Evolutionary conservation across 2,113 vertebrate species (phyloP), one percentile per base, ranked within the genome.

Genomic region (Thryonomys swinderianus): DNA sequence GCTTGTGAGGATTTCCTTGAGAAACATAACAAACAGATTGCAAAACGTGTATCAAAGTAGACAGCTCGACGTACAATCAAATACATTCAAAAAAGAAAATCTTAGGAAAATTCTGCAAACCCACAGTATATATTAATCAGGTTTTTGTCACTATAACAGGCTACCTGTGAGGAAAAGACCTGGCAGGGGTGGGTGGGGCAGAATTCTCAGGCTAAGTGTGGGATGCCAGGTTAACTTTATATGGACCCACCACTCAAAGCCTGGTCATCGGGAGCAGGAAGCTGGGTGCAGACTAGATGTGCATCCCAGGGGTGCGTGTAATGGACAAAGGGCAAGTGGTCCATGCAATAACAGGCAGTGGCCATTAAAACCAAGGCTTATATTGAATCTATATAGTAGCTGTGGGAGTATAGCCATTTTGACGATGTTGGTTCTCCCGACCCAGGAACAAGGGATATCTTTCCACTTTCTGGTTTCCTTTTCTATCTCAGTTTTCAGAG

Each of bases 21-120:
- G 25, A n/a, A 86, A 74, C 20, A 61, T 21, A 42, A 42, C 16
- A 61, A 42, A 40, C 30, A 61, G 61, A 55, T 62, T 61, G 34
- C 25, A 81, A 59, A 88, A 64, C 42, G 4, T 53, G 27, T 51
- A 57, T 55, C 30, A 53, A 83, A 82, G 7, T 82, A 64, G 27
- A 45, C 8, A 82, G 67, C 64, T 69, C 18, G 23, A 71, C 9
- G 91, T 45, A 59, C 51, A 61, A 32, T 7, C 74, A 64, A 30
- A 69, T 57, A 74, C 12, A 73, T 78, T 93, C 81, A 17, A 53
- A 59, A 57, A 80, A 82, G 30, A 53, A 94, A 94, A 89, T 42
- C 20, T 62, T 48, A 51, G 8, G 37, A 94, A 90, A 83, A 71
- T 51, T 53, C 23, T 67, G 67, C 7, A 85, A 85, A 85, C 23